Percentiles rank a stretch among this genome's conserved stretches.
These are phyloP conservation scores for Papilio elwesi DNA, from an alignment of 2,888 invertebrate species.

Conservation along the genomic window DNA sequence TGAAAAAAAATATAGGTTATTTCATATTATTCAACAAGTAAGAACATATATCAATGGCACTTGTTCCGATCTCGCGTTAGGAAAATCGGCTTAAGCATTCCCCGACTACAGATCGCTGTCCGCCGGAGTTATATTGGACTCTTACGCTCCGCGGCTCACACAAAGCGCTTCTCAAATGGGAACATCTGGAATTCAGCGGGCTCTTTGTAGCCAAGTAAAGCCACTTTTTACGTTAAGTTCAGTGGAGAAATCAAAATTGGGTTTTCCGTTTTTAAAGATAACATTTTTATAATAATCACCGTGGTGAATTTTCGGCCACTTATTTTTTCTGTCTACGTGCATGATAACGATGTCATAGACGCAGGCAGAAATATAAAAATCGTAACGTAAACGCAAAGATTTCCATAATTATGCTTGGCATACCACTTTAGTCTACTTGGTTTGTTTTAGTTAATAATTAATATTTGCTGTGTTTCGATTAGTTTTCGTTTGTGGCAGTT, in stretches of 20 bases:
- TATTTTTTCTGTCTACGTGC: background rate
- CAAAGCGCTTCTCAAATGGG: slow-evolving; percentile 49
- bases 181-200: slow-evolving; percentile 20
- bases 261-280: slow-evolving; percentile 12
- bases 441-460: too few relatives aligned
- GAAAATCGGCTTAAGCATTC: slow-evolving; percentile 32
- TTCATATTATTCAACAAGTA: background rate
- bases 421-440: too few relatives aligned
- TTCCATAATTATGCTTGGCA: too few relatives aligned
- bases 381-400: too few relatives aligned
- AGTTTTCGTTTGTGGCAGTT: background rate
- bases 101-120: slow-evolving; percentile 39
- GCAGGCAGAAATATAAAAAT: too few relatives aligned
- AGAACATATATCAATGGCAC: background rate
- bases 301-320: background rate
- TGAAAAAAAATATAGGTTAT: too few relatives aligned
- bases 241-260: slow-evolving; percentile 22
- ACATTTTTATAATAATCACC: background rate
- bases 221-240: slow-evolving; percentile 29
- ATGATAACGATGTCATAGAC: too few relatives aligned
- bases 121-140: slow-evolving; percentile 63
- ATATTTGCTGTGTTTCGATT: too few relatives aligned
- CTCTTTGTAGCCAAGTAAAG: slow-evolving; percentile 29
- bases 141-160: slow-evolving; percentile 58
- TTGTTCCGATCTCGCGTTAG: slow-evolving; percentile 7